phyloP scores from a whole-genome alignment of 2,113 vertebrate species.

The Chrysochloris asiatica region DNA sequence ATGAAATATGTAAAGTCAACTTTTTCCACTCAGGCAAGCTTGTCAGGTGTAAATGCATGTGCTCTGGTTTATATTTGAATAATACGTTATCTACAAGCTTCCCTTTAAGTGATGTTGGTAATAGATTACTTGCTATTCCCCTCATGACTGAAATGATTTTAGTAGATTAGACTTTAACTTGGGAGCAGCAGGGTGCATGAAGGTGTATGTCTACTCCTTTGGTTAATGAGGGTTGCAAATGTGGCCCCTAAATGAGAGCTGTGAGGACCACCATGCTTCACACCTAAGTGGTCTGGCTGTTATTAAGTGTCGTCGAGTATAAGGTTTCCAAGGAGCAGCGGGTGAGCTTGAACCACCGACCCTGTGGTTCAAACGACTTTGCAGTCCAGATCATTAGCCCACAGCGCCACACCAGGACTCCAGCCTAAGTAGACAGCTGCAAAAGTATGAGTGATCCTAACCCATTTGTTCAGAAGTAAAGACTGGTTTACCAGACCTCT shows the following conservation, averaged over 20 bases:
- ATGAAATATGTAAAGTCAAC: background rate
- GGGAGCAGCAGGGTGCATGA: background rate
- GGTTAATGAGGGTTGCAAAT: background rate
- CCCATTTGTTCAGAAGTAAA: background rate
- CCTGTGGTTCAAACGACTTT: too few relatives aligned
- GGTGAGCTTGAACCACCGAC: too few relatives aligned
- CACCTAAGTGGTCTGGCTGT: too few relatives aligned
- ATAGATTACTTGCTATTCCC: background rate
- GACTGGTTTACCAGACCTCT: background rate
- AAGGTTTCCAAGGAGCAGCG: too few relatives aligned
- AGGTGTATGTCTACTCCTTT: background rate
- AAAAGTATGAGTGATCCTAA: background rate
- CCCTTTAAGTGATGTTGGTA: background rate
- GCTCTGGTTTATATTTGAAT: background rate
- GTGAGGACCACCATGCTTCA: background rate
- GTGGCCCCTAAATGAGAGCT: background rate
- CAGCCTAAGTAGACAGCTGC: too few relatives aligned
- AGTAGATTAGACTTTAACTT: background rate
- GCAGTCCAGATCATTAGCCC: too few relatives aligned
- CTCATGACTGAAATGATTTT: background rate
- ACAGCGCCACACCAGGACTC: too few relatives aligned
- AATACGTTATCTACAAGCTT: background rate
- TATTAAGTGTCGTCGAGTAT: too few relatives aligned
- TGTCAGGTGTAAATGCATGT: background rate
- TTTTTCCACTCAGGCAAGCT: background rate